Evolutionary conservation across 2,888 invertebrate species (phyloP), one percentile per base, ranked within the genome.

Genomic region (Coelinius sp.): DNA sequence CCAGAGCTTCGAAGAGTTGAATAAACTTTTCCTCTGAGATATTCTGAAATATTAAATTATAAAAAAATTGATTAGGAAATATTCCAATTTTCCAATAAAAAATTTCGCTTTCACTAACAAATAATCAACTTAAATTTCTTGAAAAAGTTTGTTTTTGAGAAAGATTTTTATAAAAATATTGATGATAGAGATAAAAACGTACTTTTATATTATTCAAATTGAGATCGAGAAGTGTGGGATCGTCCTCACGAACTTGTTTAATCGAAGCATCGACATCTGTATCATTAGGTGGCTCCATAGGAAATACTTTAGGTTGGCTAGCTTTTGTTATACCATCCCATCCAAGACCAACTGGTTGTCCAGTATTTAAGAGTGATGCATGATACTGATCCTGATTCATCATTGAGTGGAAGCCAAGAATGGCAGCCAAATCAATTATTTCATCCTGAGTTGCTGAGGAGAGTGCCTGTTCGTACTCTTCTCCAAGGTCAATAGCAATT

Each of bases 201-300:
- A 98, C 98, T 93, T 97, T 98, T 90, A 99, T 99, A 90, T 99
- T 99, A 91, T 99, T 99, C 92, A 98, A 96, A 90, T 99, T 99
- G 88, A 99, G 93, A 89, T 96, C 96, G 87, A 93, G 93, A 85
- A 97, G 90, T 85, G 92, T 93, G 83, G 92, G 91, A 90, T 96
- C 96, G 88, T 99, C 97, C 78, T 96, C 95, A 85, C 94, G 93
- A 78, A 99, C 93, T 88, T 94, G 93, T 88, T 94, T 93, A 83
- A 99, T 93, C 77, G 97, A 95, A 78, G 95, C 95, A 76, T 98
- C 98, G 38, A 97, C 94, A 88, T 99, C 96, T 76, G 99, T 99
- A 86, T 92, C 92, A 89, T 99, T 99, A 79, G 98, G 98, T 76
- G 98, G 98, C 88, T 99, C 98, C 88, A 94, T 93, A 14, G 98